Evolutionary conservation across 2,888 invertebrate species (phyloP), one percentile per base, ranked within the genome.

Genomic region (Beris chalybata): DNA sequence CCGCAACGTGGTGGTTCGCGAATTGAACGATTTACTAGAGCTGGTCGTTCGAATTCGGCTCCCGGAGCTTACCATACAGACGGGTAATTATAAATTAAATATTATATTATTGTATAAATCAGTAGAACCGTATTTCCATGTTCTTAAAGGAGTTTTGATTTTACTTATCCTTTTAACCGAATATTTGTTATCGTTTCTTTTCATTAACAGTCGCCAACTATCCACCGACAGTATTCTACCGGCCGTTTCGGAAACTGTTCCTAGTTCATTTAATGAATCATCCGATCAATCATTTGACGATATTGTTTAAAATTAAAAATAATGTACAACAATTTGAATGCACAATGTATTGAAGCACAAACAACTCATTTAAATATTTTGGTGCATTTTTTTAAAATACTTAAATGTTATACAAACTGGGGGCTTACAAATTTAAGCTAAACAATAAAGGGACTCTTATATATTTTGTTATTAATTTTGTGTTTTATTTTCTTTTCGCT

Each of bases 41-140:
- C 86, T 45, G 89, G 89, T 4, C 83, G 91, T 57, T 90, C 91
- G 13, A 87, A 90, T 77, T 92, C 91, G 7, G 91, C 91, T 11
- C 91, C 92, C 0, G 89, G 87, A 50, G 86, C 87, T 15, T 89
- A 87, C 76, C 76, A 77, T 66, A 72, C 73, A 52, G 76, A 76
- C 56, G 73, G 74, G 74, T 71, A 71, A 71, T 11, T 4, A 53
- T 12, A 15, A 22, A 29, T 15, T 48, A n/a, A n/a, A 44, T 44
- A 3, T 44, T 44, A 44, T 44, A 9, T 44, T 3, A 44, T 12
- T 12, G 9, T 3, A 44, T 11, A 44, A 44, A 12, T 9, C 44
- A 44, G n/a, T 3, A 12, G 4, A 9, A 44, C 9, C 2, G 44
- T 22, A 22, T 22, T 22, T 22, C 22, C 9, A 44, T 44, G 44